Evolutionary conservation across 2,113 vertebrate genomes (phyloP).

Genomic region (Colius striatus): DNA sequence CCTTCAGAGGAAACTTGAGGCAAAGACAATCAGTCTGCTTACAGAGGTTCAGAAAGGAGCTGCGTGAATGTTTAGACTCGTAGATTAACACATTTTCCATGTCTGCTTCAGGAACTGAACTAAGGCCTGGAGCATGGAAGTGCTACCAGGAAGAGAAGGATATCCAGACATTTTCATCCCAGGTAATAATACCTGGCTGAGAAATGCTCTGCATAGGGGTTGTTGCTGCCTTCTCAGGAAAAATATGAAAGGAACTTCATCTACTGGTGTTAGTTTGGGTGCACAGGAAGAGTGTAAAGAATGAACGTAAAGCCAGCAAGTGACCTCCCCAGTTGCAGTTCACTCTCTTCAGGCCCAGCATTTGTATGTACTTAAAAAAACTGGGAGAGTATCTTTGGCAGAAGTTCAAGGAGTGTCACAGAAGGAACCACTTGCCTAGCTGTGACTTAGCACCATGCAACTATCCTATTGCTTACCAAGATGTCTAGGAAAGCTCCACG

Average conservation of each 20-base stretch:
- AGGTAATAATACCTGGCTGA: background rate
- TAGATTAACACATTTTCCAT: background rate
- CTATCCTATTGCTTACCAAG: background rate
- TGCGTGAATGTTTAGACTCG: background rate
- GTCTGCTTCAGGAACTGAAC: background rate
- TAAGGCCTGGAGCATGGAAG: background rate
- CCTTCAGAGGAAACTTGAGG: background rate
- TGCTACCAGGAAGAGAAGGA: background rate
- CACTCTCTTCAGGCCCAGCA: background rate
- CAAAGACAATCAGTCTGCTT: background rate
- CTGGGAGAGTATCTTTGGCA: background rate
- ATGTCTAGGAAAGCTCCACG: background rate
- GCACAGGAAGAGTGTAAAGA: background rate
- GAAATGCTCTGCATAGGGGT: background rate
- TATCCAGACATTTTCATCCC: background rate
- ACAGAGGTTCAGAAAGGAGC: background rate
- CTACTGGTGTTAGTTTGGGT: background rate
- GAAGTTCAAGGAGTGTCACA: background rate
- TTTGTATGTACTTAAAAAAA: background rate
- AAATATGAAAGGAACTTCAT: background rate
- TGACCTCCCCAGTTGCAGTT: background rate
- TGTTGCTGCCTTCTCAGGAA: background rate
- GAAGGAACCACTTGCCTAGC: background rate
- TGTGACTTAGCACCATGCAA: background rate
- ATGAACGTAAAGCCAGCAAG: background rate